phyloP scores from a whole-genome alignment of 2,888 invertebrate species.

The Apocheima hispidaria region DNA sequence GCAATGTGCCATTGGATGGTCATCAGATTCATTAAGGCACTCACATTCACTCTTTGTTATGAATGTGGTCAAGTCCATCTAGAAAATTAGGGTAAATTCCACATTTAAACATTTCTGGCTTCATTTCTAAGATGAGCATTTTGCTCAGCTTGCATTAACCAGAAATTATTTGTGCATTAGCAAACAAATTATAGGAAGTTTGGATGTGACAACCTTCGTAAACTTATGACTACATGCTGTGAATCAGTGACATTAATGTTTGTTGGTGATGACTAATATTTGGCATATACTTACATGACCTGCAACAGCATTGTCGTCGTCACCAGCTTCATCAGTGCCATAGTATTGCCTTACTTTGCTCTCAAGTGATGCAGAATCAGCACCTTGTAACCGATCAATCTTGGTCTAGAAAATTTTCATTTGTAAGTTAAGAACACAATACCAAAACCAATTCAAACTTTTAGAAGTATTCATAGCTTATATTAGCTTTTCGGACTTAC shows the following conservation, averaged over 20 bases:
- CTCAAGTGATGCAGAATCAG: conserved; percentile 93
- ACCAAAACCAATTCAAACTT: not conserved
- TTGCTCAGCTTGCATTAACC: not conserved
- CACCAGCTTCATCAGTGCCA: conserved; percentile 88
- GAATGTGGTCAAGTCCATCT: conserved; percentile 96
- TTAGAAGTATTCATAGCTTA: not conserved
- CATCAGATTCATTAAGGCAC: conserved; percentile 98
- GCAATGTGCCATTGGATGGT: conserved; percentile 93
- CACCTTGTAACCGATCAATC: conserved; percentile 95
- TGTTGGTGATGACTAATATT: not conserved
- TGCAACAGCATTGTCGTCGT: conserved; percentile 89
- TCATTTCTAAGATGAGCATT: not conserved
- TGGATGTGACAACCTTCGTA: too few species aligned
- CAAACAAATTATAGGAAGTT: not conserved
- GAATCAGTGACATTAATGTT: too few species aligned
- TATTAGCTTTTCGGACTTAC: conserved; percentile 63
- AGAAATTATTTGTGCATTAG: not conserved
- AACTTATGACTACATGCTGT: too few species aligned
- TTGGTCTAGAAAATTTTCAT: conserved; percentile 85
- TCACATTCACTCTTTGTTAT: conserved; percentile 96
- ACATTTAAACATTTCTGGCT: not conserved
- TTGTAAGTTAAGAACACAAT: not conserved
- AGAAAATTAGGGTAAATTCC: conserved; percentile 34
- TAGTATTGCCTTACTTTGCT: conserved; percentile 95
- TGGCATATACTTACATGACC: conserved; percentile 90